A percentile compares a stretch with the other conserved stretches of the same genome.
Evolutionary conservation across 2,797 vertebrate genomes (phyloP).

Genomic region (Arvicola amphibius): DNA sequence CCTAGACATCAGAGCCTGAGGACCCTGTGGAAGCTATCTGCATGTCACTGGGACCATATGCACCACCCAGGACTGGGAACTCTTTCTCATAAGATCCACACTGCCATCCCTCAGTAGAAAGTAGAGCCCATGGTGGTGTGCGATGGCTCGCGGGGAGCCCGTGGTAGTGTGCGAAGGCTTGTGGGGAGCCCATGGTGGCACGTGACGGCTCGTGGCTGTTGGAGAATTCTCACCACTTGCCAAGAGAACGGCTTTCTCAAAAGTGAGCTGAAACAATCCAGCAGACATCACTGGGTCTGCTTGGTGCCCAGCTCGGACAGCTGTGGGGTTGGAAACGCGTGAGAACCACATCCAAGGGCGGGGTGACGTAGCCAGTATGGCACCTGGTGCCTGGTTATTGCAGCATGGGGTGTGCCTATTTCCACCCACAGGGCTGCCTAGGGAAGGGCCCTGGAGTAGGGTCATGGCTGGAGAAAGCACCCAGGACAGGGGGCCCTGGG

Average conservation of each 20-base stretch:
- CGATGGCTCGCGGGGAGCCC: neutral
- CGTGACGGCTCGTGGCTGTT: rapidly evolving
- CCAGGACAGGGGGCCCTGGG: neutral
- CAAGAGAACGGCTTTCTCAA: no score
- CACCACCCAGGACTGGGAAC: neutral
- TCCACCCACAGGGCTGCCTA: neutral
- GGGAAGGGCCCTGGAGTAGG: neutral
- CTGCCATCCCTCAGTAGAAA: neutral
- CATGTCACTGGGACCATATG: neutral
- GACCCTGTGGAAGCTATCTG: neutral
- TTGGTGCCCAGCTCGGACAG: neutral
- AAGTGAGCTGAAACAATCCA: neutral
- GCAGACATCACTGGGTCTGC: neutral
- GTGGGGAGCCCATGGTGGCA: no score
- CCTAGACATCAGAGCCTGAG: neutral
- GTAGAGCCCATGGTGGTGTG: neutral
- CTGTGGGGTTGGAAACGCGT: neutral
- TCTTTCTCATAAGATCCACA: neutral
- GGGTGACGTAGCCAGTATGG: neutral
- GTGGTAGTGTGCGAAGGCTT: neutral
- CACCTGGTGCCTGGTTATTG: neutral
- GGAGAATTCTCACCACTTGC: neutral
- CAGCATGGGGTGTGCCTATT: neutral
- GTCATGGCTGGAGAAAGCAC: neutral
- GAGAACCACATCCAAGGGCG: neutral